Conservation (phyloP, 1,140 invertebrate species). For the Drosophila asahinai region DNA sequence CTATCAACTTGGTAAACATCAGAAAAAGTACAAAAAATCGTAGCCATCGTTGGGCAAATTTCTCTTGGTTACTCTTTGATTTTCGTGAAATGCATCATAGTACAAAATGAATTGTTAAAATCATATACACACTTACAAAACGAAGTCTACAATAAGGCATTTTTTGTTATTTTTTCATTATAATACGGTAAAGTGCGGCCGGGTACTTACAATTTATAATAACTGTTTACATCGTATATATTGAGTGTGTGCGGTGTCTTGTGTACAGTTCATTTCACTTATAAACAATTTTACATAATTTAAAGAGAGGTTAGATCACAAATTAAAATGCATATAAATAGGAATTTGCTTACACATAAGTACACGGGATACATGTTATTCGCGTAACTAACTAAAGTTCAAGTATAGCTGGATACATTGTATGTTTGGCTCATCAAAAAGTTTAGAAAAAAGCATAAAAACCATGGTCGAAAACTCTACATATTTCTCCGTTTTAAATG, state of each 20-base stretch:
- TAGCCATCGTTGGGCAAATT: conserved; percentile 48
- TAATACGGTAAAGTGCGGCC: conserved; percentile 33
- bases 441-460: conserved; percentile 28
- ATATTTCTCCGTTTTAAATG: conserved; percentile 71
- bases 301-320: conserved; percentile 43
- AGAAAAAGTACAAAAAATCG: conserved; percentile 49
- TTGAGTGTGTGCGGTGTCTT: conserved; percentile 25
- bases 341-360: conserved; percentile 69
- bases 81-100: conserved; percentile 45
- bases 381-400: conserved; percentile 63
- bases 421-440: conserved; percentile 37
- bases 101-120: conserved; percentile 50
- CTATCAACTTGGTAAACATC: conserved; percentile 40
- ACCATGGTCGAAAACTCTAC: conserved; percentile 36
- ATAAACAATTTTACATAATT: conserved; percentile 43
- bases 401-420: conserved; percentile 46
- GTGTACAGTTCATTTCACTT: conserved; percentile 25
- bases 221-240: conserved; percentile 19
- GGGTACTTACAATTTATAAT: conserved; percentile 40
- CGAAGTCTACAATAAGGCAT: conserved; percentile 72
- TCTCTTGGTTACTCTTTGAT: conserved; percentile 49
- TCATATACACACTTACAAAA: conserved; percentile 69
- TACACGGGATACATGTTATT: conserved; percentile 59
- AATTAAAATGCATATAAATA: conserved; percentile 52
- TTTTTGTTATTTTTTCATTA: conserved; percentile 18